phyloP scores from a whole-genome alignment of 2,113 vertebrate species.

The Raja brachyura region DNA sequence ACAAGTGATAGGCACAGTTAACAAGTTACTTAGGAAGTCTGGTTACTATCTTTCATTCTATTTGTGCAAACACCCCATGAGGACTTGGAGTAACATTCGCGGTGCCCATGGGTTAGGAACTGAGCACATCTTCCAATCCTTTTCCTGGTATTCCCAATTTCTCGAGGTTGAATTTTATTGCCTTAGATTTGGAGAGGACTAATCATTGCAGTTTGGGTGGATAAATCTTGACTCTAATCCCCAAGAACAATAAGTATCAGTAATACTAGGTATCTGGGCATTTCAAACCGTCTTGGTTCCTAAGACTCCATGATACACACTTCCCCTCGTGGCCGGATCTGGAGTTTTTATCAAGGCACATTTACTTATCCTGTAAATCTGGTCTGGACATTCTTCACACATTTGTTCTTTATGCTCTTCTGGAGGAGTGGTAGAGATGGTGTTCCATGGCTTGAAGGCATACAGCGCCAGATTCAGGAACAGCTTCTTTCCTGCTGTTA shows the following conservation, averaged over 20 bases:
- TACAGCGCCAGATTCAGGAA: too few species aligned
- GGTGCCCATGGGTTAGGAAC: not conserved
- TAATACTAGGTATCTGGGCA: not conserved
- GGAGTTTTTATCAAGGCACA: not conserved
- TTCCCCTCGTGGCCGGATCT: not conserved
- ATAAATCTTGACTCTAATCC: not conserved
- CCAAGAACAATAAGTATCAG: not conserved
- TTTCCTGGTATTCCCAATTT: not conserved
- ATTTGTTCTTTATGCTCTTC: not conserved
- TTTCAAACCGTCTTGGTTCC: not conserved
- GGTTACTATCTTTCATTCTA: not conserved
- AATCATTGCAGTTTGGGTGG: too few species aligned
- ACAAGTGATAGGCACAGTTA: not conserved
- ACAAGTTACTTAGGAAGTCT: constrained; percentile 23
- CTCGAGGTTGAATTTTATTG: not conserved
- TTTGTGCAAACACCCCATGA: not conserved
- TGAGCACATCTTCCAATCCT: not conserved
- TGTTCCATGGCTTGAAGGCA: not conserved
- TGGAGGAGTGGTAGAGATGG: not conserved
- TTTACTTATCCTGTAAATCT: not conserved
- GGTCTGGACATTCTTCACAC: not conserved
- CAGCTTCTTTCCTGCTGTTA: too few species aligned
- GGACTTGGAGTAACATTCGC: not conserved
- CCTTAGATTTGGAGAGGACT: not conserved
- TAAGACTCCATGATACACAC: not conserved